phyloP scores from a whole-genome alignment of 2,797 vertebrate species.

The Margarornis squamiger region DNA sequence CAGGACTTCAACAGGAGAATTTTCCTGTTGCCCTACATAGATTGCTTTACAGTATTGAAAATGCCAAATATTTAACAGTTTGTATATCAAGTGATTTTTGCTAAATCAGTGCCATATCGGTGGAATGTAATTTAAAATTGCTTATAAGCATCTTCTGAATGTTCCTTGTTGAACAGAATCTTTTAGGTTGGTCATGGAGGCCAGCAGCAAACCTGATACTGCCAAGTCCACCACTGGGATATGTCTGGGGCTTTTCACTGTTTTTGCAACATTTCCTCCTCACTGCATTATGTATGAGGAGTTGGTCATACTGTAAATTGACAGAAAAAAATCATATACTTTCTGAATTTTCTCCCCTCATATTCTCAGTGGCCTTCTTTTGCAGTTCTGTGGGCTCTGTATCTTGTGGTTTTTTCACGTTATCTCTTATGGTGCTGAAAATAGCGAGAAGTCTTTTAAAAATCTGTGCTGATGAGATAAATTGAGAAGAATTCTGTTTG shows the following conservation, averaged over 20 bases:
- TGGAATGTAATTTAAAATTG: background rate
- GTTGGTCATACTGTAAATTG: background rate
- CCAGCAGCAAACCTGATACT: background rate
- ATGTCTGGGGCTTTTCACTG: background rate
- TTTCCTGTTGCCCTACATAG: background rate
- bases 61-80: background rate
- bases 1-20: background rate
- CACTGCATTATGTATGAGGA: background rate
- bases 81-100: background rate
- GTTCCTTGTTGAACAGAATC: background rate
- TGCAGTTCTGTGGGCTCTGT: background rate
- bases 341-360: fast-evolving
- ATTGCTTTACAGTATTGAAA: background rate
- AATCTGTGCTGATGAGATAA: background rate
- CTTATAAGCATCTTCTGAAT: background rate
- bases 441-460: background rate
- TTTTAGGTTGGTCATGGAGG: background rate
- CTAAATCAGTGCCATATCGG: background rate
- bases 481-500: background rate
- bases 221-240: background rate
- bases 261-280: background rate
- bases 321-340: background rate
- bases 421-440: background rate
- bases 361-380: background rate
- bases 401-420: background rate